phyloP scores from a whole-genome alignment of 2,888 invertebrate genomes.

The Acrobasis suavella region DNA sequence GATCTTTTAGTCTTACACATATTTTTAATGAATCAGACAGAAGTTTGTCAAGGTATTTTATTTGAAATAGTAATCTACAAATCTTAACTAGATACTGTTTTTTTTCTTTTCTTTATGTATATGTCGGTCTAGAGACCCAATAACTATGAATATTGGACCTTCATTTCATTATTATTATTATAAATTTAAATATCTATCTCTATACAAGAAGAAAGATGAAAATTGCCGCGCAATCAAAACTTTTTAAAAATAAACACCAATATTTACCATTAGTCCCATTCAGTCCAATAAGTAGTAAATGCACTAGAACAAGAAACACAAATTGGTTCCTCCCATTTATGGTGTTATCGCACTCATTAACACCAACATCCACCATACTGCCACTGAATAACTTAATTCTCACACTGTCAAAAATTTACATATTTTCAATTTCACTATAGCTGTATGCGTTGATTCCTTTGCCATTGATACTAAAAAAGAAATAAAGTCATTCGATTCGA shows the following conservation, averaged over 20 bases:
- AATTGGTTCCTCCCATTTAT: slow-evolving; percentile 79
- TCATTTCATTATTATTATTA: too few relatives aligned
- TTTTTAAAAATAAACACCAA: slow-evolving; percentile 29
- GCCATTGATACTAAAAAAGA: slow-evolving; percentile 34
- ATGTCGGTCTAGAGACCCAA: too few relatives aligned
- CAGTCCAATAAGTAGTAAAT: slow-evolving; percentile 78
- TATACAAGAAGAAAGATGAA: neutral
- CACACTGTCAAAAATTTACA: slow-evolving; percentile 73
- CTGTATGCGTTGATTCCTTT: slow-evolving; percentile 41
- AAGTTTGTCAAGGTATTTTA: too few relatives aligned
- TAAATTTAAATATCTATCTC: too few relatives aligned
- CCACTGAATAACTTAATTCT: slow-evolving; percentile 69
- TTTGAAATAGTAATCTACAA: too few relatives aligned
- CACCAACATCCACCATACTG: slow-evolving; percentile 81
- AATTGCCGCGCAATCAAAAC: slow-evolving; percentile 7
- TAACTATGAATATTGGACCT: too few relatives aligned
- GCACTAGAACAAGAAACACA: slow-evolving; percentile 78
- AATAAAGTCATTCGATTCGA: slow-evolving; percentile 40
- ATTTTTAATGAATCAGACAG: too few relatives aligned
- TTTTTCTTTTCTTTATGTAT: too few relatives aligned
- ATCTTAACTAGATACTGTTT: too few relatives aligned
- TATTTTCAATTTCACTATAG: slow-evolving; percentile 57
- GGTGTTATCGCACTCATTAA: slow-evolving; percentile 78
- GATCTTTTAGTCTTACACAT: too few relatives aligned
- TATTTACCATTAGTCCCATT: slow-evolving; percentile 79